These are phyloP conservation scores for Agapornis canus DNA, from an alignment of 2,797 vertebrate species.

Conservation along the genomic window DNA sequence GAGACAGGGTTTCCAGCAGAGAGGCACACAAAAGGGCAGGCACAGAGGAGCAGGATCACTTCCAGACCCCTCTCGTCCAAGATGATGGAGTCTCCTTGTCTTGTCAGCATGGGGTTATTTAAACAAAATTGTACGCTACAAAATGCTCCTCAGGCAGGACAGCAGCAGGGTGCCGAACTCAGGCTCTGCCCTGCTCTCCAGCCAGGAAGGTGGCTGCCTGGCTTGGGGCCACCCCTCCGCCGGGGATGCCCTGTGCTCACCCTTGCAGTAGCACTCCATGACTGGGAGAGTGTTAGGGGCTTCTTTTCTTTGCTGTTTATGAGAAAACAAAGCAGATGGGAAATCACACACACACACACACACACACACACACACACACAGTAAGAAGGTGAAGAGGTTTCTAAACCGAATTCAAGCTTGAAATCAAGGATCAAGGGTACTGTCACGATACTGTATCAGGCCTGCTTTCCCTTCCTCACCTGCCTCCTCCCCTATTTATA, in stretches of 20 bases:
- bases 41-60: neutral
- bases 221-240: rapidly evolving
- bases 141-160: neutral
- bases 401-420: neutral
- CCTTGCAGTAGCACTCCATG: rapidly evolving
- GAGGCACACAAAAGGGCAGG: neutral
- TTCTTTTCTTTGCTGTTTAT: neutral
- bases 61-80: neutral
- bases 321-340: neutral
- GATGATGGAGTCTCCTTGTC: neutral
- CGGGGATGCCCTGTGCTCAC: rapidly evolving
- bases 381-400: neutral
- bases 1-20: neutral
- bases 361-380: neutral
- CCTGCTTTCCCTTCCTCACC: neutral
- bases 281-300: rapidly evolving
- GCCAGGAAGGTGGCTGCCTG: rapidly evolving
- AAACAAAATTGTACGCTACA: neutral
- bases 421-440: neutral
- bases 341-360: neutral
- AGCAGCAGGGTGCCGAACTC: rapidly evolving
- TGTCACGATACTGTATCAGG: neutral
- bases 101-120: neutral
- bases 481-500: neutral
- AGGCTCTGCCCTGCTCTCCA: neutral